Evolutionary conservation across 2,797 vertebrate species (phyloP).

Genomic region (Eurystomus glaucurus): DNA sequence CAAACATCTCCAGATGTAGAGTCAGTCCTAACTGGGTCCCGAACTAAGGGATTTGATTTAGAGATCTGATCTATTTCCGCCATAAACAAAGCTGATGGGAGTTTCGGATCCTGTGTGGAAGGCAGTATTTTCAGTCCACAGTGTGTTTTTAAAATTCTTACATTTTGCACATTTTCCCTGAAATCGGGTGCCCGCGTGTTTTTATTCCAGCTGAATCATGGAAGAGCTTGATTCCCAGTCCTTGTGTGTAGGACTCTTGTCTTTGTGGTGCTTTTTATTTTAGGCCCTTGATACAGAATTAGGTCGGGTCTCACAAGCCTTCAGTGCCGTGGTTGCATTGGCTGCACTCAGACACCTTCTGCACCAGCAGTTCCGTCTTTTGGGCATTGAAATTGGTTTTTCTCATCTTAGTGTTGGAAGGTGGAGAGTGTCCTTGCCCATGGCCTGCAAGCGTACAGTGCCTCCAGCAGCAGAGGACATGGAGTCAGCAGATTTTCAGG

Average conservation of each 20-base stretch:
- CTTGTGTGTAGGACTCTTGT: not conserved
- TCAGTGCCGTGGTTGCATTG: slow-evolving; percentile 15
- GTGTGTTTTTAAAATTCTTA: not conserved
- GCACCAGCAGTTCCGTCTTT: slow-evolving; percentile 77
- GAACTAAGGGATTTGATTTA: not conserved
- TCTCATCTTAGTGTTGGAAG: slow-evolving; percentile 81
- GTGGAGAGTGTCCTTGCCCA: slow-evolving; percentile 76
- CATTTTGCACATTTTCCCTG: not conserved
- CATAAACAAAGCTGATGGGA: not conserved
- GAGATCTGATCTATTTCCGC: not conserved
- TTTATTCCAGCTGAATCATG: not conserved
- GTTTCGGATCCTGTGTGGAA: not conserved
- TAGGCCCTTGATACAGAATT: not conserved
- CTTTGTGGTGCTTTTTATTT: not conserved
- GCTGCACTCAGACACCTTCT: slow-evolving; percentile 68
- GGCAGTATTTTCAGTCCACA: not conserved
- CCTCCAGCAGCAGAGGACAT: slow-evolving; percentile 67
- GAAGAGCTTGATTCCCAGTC: not conserved
- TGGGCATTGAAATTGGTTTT: slow-evolving; percentile 82
- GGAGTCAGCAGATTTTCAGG: slow-evolving; percentile 73
- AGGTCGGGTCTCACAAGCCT: not conserved
- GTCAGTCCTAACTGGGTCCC: not conserved
- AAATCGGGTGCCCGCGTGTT: not conserved
- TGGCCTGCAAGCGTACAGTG: slow-evolving; percentile 32
- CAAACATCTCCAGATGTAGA: not conserved